phyloP scores from a whole-genome alignment of 2,797 vertebrate species.

The Cynopterus sphinx region DNA sequence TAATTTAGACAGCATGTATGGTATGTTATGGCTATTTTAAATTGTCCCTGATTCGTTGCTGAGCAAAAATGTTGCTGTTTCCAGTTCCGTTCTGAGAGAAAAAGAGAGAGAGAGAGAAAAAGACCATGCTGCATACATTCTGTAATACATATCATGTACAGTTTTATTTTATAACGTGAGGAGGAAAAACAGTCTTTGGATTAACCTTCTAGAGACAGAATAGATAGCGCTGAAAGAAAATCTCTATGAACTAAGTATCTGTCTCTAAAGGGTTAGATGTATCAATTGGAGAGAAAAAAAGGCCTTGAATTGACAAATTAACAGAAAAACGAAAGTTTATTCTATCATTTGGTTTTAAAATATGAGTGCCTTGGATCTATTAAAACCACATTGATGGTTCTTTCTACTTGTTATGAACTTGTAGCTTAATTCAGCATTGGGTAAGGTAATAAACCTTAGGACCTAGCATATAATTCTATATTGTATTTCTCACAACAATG shows the following conservation, averaged over 20 bases:
- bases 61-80: slow-evolving; percentile 98
- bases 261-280: slow-evolving; percentile 91
- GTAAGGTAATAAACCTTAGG: slow-evolving; percentile 86
- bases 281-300: slow-evolving; percentile 87
- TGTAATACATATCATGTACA: slow-evolving; percentile 99
- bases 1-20: slow-evolving; percentile 99
- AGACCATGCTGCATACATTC: slow-evolving; percentile 98
- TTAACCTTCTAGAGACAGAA: slow-evolving; percentile 92
- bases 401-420: slow-evolving; percentile 92
- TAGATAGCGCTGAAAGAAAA: slow-evolving; percentile 91
- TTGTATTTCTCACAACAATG: slow-evolving; percentile 86
- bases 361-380: slow-evolving; percentile 98
- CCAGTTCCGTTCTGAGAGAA: slow-evolving; percentile 93
- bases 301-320: slow-evolving; percentile 89
- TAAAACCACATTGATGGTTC: slow-evolving; percentile 92
- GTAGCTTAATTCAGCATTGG: slow-evolving; percentile 88
- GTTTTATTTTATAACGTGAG: slow-evolving; percentile 96
- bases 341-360: slow-evolving; percentile 93
- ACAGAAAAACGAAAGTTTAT: slow-evolving; percentile 87
- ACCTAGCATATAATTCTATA: slow-evolving; percentile 89
- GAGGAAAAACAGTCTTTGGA: slow-evolving; percentile 92
- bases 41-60: slow-evolving; percentile 99
- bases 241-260: slow-evolving; percentile 83
- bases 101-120: slow-evolving; percentile 80
- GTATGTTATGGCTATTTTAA: slow-evolving; percentile 99